phyloP scores from a whole-genome alignment of 2,888 invertebrate species.

The Andrena dorsata region DNA sequence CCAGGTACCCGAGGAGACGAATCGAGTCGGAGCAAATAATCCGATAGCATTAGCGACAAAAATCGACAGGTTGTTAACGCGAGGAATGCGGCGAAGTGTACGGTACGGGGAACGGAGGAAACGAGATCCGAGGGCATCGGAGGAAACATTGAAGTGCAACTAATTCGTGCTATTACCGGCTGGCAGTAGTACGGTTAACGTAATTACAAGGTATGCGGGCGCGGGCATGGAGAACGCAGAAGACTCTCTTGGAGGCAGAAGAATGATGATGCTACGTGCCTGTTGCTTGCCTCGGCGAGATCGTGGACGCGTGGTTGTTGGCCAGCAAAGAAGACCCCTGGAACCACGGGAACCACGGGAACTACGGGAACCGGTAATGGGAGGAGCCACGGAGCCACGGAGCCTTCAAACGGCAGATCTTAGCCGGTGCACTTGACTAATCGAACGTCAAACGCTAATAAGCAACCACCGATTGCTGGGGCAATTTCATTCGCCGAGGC shows the following conservation, averaged over 20 bases:
- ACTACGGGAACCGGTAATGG: constrained; percentile 72
- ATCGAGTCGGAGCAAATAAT: too few species aligned
- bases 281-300: constrained; percentile 73
- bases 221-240: constrained; percentile 55
- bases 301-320: constrained; percentile 60
- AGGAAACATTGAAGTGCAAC: constrained; percentile 66
- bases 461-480: constrained; percentile 81
- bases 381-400: constrained; percentile 78
- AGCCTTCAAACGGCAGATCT: constrained; percentile 75
- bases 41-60: too few species aligned
- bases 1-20: too few species aligned
- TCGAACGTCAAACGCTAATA: constrained; percentile 84
- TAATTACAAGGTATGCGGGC: constrained; percentile 78
- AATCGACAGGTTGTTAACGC: too few species aligned
- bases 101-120: not conserved
- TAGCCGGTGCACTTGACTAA: constrained; percentile 80
- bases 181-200: constrained; percentile 77
- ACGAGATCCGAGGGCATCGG: constrained; percentile 38
- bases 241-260: constrained; percentile 69
- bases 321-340: constrained; percentile 33
- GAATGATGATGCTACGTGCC: constrained; percentile 81
- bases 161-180: constrained; percentile 70
- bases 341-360: constrained; percentile 22
- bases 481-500: constrained; percentile 73
- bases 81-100: constrained; percentile 14